Evolutionary conservation across 2,888 invertebrate species (phyloP).

Genomic region (Xestia ashworthii): DNA sequence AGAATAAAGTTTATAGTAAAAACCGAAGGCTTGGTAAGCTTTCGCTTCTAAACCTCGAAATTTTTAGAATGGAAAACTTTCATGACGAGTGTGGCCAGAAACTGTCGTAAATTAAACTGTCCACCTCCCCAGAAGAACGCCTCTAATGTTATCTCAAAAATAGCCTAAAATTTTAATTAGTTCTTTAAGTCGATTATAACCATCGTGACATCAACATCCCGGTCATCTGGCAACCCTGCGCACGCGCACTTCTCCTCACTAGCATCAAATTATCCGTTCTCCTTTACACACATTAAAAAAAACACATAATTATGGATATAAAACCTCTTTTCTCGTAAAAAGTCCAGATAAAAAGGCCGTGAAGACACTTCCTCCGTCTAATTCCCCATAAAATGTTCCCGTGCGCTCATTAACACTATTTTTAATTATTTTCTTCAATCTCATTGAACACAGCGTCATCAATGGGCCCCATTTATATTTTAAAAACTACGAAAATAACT

Average conservation of each 20-base stretch:
- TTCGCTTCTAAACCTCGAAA: background rate
- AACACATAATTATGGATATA: constrained; percentile 88
- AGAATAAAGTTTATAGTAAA: no score
- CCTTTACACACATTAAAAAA: constrained; percentile 80
- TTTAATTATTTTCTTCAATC: constrained; percentile 80
- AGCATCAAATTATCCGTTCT: constrained; percentile 82
- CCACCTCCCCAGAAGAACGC: background rate
- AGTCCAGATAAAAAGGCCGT: constrained; percentile 86
- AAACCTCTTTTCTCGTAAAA: constrained; percentile 88
- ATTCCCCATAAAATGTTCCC: constrained; percentile 85
- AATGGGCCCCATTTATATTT: constrained; percentile 86
- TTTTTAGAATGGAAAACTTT: background rate
- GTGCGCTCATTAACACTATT: constrained; percentile 87
- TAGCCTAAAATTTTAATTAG: constrained; percentile 24
- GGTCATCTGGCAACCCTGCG: constrained; percentile 65
- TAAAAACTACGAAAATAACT: constrained; percentile 86
- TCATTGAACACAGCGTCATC: constrained; percentile 88
- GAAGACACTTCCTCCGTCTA: constrained; percentile 85
- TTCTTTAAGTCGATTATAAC: constrained; percentile 15
- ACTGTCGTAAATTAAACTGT: background rate
- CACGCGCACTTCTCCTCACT: constrained; percentile 73
- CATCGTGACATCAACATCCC: constrained; percentile 50
- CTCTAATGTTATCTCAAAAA: constrained; percentile 6
- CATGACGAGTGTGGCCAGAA: background rate
- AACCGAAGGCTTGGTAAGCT: background rate